Base-by-base conservation (phyloP, 2,797 vertebrate species). In the Crax fasciolata region DNA sequence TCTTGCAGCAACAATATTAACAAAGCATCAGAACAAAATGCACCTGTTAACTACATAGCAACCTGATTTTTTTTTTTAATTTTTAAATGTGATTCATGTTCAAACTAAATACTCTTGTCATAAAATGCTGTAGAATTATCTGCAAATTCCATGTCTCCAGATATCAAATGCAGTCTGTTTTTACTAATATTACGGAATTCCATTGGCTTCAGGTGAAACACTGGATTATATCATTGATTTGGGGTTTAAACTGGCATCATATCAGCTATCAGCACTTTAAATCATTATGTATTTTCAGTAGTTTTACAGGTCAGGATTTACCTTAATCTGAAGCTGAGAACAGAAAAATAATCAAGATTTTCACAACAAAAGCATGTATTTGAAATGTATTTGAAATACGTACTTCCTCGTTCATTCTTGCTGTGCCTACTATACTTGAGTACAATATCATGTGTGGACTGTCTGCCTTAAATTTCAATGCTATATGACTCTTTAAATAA, bases 381-480 rank as follows among this genome's bases (percentile, higher is more conserved):
- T 35, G 35, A 35, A 35, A 6, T 35, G 35, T 35, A 35, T 35
- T 35, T 91, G 57, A 93, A 93, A 67, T 58, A 87, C 23, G 2
- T 38, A 51, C 43, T 75, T 94, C 41, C 35, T 72, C 89, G 32
- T 32, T 77, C 58, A 58, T 90, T 63, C 61, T 68, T 87, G 62
- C 87, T 93, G 94, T 94, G 92, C 91, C 95, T 96, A 28, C 80
- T 82, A 0, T 81, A 94, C 57, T 92, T 62, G 72, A 90, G 84
- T 78, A 77, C 58, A 57, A 19, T 52, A 23, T 62, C 79, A 70
- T 25, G 87, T 3, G 12, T 66, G 67, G 86, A 90, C 52, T 84
- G 80, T 77, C 88, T 95, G 90, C 95, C 94, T 95, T 97, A 96
- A 90, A 67, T 51, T 82, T 63, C 80, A 86, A 87, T 90, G 90